Conservation (phyloP, 2,113 vertebrate genomes). For the Grallaria varia region DNA sequence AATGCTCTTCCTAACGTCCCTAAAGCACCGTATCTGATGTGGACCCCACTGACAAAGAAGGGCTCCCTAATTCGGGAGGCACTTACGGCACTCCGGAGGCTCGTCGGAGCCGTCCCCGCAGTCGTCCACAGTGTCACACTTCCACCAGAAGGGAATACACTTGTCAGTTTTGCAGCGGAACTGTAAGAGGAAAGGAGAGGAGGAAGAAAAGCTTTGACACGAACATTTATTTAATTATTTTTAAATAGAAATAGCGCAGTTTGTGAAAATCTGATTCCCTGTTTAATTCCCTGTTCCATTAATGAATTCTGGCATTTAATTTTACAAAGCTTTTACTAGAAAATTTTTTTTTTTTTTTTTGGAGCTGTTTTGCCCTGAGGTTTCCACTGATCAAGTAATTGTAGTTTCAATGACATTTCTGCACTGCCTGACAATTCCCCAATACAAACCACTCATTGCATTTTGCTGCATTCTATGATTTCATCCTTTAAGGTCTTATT, state of each 20-base stretch:
- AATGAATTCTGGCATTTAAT: not conserved
- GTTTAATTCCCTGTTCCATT: not conserved
- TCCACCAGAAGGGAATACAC: constrained; percentile 99
- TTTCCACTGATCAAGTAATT: not conserved
- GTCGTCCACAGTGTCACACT: constrained; percentile 97
- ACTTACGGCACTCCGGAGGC: constrained; percentile 94
- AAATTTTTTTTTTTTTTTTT: not conserved
- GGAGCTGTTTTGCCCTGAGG: not conserved
- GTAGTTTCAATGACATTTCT: not conserved
- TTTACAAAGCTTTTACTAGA: not conserved
- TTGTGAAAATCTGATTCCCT: not conserved
- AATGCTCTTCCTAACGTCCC: not conserved
- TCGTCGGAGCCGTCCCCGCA: constrained; percentile 97
- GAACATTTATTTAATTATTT: not conserved
- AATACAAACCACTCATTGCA: not conserved
- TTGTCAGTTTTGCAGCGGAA: constrained; percentile 98
- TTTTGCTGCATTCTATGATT: not conserved
- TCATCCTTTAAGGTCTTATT: not conserved
- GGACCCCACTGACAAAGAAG: not conserved
- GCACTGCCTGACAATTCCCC: not conserved
- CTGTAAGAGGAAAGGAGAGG: constrained; percentile 59
- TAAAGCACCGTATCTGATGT: not conserved
- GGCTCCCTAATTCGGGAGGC: not conserved
- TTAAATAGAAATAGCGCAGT: not conserved
- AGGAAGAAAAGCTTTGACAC: not conserved